Base-by-base conservation (phyloP, 2,797 vertebrate species). In the Mareca strepera region DNA sequence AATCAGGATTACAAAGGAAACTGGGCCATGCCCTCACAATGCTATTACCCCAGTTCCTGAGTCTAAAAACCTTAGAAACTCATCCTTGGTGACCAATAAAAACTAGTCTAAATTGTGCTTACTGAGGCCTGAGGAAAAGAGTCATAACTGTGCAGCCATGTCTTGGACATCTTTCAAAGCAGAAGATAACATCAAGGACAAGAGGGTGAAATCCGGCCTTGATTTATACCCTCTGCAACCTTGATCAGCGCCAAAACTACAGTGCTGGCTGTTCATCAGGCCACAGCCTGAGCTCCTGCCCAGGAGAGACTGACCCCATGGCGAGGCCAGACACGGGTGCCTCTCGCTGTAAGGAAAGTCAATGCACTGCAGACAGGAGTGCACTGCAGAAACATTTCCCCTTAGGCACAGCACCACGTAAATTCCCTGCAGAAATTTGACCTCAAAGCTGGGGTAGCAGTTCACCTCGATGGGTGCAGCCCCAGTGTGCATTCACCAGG, bases 1-100 rank as follows among this genome's bases (percentile, higher is more conserved):
- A 97, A 96, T 90, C 94, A 93, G 97, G 96, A 97, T 97, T 97
- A 97, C 94, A 96, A 93, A 96, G 94, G 95, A 97, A 97, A 97
- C 87, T 95, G 96, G 96, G 95, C 92, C 97, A 97, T 97, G 97
- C 94, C 95, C 96, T 97, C 91, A 75, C 96, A 96, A 97, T 96
- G 96, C 96, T 97, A 97, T 97, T 97, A 96, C 94, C 96, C 96
- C 96, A 97, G 90, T 97, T 97, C 96, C 82, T 48, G 94, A 91
- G 88, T 94, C 94, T 96, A 95, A 93, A 93, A 94, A 90, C 91
- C 95, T 97, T 86, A 91, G 96, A 96, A 97, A 96, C 96, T 97
- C 95, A 95, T 96, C 96, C 96, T 97, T 6, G 5, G 97, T 97
- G 96, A 92, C 96, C 95, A 97, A 97, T 97, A 97, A 97, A 97